These are phyloP conservation scores for Proteles cristata DNA, from an alignment of 2,113 vertebrate species.

Conservation along the genomic window DNA sequence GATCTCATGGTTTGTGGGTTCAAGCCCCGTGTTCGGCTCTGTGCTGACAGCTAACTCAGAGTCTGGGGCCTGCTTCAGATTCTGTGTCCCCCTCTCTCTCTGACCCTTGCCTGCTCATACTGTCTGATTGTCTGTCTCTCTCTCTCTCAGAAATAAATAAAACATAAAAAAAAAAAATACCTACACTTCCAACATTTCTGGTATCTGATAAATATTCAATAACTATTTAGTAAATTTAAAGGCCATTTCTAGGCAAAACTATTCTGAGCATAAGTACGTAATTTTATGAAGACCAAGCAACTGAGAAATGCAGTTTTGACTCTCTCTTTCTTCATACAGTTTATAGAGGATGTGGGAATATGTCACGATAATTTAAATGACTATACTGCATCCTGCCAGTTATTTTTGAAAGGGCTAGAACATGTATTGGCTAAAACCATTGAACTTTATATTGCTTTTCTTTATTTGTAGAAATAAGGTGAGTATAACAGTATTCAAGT, in stretches of 20 bases:
- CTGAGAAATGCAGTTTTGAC: constrained; percentile 3
- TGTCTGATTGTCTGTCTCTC: too few species aligned
- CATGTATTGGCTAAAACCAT: background rate
- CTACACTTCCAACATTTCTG: background rate
- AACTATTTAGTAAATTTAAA: constrained; percentile 12
- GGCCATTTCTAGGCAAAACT: constrained; percentile 12
- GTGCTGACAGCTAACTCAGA: too few species aligned
- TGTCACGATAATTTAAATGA: constrained; percentile 55
- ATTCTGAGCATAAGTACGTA: background rate
- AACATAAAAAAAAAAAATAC: too few species aligned
- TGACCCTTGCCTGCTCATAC: too few species aligned
- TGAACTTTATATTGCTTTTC: constrained; percentile 15
- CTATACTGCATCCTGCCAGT: constrained; percentile 33
- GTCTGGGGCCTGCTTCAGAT: too few species aligned
- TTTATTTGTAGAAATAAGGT: background rate
- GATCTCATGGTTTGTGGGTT: too few species aligned
- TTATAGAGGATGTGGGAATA: constrained; percentile 43
- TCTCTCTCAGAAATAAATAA: too few species aligned
- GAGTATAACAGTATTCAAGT: background rate
- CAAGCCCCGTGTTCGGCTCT: too few species aligned
- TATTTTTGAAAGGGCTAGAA: background rate
- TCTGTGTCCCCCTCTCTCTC: too few species aligned
- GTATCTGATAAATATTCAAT: background rate
- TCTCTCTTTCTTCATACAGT: background rate
- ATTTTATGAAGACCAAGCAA: constrained; percentile 21